Conservation (phyloP, 2,888 invertebrate genomes). For the Gymnoscelis rufifasciata region DNA sequence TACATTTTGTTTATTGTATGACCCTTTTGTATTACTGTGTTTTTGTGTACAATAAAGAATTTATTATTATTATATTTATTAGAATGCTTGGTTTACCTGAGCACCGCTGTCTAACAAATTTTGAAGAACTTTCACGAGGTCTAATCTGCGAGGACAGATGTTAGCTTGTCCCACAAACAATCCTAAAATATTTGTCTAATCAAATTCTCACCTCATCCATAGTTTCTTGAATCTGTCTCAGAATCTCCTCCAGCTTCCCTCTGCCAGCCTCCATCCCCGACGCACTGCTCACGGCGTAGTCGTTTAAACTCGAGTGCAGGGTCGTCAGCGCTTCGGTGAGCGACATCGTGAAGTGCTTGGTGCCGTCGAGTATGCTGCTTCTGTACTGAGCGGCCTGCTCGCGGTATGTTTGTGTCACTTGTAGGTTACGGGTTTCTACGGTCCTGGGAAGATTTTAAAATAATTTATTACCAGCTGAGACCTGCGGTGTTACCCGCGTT, state of each 20-base stretch:
- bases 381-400: slow-evolving; percentile 42
- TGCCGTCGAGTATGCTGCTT: slow-evolving; percentile 25
- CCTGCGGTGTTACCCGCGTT: too few relatives aligned
- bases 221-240: slow-evolving; percentile 39
- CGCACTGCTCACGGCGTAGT: slow-evolving; percentile 38
- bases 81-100: too few relatives aligned
- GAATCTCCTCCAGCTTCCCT: slow-evolving; percentile 41
- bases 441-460: slow-evolving; percentile 41
- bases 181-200: background rate
- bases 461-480: too few relatives aligned
- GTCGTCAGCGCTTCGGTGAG: slow-evolving; percentile 28
- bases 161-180: too few relatives aligned
- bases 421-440: slow-evolving; percentile 58
- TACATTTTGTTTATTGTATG: too few relatives aligned
- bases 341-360: slow-evolving; percentile 28
- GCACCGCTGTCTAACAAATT: too few relatives aligned
- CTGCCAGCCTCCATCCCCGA: slow-evolving; percentile 41
- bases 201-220: slow-evolving; percentile 41
- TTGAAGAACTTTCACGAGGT: too few relatives aligned
- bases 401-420: slow-evolving; percentile 47
- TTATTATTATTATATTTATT: too few relatives aligned
- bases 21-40: too few relatives aligned
- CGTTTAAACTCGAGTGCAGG: slow-evolving; percentile 39
- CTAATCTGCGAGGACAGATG: too few relatives aligned
- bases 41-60: too few relatives aligned